Evolutionary conservation across 1,140 invertebrate species (phyloP), one percentile per base, ranked within the genome.

Genomic region (Sminthurides bifidus): DNA sequence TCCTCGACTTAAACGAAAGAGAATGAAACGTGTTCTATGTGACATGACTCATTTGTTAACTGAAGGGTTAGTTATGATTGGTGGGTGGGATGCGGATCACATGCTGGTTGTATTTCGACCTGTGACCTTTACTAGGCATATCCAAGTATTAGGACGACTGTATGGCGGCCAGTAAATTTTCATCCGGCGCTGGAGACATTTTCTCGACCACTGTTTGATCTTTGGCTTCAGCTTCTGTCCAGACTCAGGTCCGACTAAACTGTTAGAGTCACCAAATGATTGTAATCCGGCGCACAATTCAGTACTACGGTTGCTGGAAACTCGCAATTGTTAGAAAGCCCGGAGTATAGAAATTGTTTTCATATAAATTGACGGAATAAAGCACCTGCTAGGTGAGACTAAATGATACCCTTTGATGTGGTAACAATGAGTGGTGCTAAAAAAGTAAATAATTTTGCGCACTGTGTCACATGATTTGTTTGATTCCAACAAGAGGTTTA

Each of bases 31-130:
- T 56, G 59, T 62, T 59, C 50, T 48, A 43, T 58, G 60, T 58
- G 57, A 64, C 62, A 54, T 49, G 59, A 43, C 56, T 64, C 62
- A 64, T 64, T 64, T 64, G 59, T 64, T 64, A 64, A 49, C 56
- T 33, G 61, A 37, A 56, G 54, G 24, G 38, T 56, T 54, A 53
- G 54, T 58, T 56, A 58, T 56, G 52, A 57, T 56, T 50, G 56
- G 59, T 64, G 62, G 62, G 62, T 64, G 62, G 62, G 43, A 64
- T 49, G 51, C 23, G 60, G 58, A 60, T 56, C 58, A 53, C 62
- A 64, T 64, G 58, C 56, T 56, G 62, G 31, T 55, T 50, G 48
- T 48, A 45, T 52, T 35, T 43, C 57, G 54, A 64, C 58, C 62
- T 60, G 29, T 60, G 62, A 60, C 59, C 58, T 56, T 35, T 35